A percentile compares a stretch with the other conserved stretches of the same genome.
Conservation (phyloP, 2,113 vertebrate species). For the Agelaius phoeniceus region DNA sequence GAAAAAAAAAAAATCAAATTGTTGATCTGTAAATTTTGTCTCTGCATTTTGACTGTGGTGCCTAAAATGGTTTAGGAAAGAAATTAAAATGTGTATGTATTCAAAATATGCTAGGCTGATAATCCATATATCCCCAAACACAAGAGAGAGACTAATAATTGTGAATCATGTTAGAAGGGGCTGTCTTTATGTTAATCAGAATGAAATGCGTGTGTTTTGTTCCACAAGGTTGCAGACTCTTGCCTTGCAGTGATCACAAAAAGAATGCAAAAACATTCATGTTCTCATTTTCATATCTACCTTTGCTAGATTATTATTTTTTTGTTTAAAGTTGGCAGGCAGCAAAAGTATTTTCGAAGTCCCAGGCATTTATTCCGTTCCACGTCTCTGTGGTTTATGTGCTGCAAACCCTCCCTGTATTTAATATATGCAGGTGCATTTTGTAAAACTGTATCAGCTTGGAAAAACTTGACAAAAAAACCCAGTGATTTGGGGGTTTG, state of each 20-base stretch:
- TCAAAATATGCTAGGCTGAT: slow-evolving; percentile 49
- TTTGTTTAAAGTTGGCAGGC: not conserved
- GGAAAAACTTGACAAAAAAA: slow-evolving; percentile 60
- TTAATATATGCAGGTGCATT: slow-evolving; percentile 46
- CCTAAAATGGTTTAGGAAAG: slow-evolving; percentile 31
- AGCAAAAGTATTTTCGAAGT: slow-evolving; percentile 39
- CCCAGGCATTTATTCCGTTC: not conserved
- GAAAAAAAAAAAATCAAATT: not conserved
- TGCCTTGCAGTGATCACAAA: slow-evolving; percentile 17
- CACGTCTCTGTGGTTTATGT: not conserved
- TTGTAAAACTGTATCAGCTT: slow-evolving; percentile 38
- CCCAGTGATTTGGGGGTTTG: slow-evolving; percentile 10
- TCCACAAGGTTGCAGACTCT: slow-evolving; percentile 40
- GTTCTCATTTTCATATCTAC: slow-evolving; percentile 35
- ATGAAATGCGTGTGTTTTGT: slow-evolving; percentile 18
- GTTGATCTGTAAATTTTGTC: slow-evolving; percentile 20
- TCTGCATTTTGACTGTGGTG: not conserved
- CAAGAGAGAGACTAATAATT: slow-evolving; percentile 57
- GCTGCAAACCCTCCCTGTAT: slow-evolving; percentile 14
- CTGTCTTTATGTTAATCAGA: slow-evolving; percentile 51
- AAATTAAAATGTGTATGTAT: slow-evolving; percentile 41
- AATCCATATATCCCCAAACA: slow-evolving; percentile 60
- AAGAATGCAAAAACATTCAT: not conserved
- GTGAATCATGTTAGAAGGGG: slow-evolving; percentile 54
- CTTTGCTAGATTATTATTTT: not conserved